Conservation (phyloP, 2,888 invertebrate species). For the Caradrina clavipalpis region DNA sequence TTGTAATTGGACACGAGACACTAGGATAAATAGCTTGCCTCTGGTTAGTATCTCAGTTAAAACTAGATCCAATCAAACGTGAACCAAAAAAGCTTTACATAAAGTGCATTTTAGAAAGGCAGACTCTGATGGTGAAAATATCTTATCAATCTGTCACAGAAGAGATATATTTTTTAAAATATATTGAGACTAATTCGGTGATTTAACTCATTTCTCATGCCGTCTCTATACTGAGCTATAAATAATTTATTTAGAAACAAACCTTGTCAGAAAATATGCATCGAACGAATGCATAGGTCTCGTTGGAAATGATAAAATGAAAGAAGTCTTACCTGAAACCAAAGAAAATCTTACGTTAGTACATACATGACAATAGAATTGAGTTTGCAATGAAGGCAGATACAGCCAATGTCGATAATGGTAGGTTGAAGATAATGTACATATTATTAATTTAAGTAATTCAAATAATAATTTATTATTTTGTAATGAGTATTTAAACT, state of each 20-base stretch:
- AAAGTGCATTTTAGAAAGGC: slow-evolving; percentile 58
- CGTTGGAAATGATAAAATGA: neutral
- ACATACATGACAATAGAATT: neutral
- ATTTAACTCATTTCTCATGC: slow-evolving; percentile 8
- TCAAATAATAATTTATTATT: too few relatives aligned
- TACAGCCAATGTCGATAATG: too few relatives aligned
- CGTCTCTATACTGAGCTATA: neutral
- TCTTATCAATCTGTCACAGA: slow-evolving; percentile 67
- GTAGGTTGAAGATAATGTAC: too few relatives aligned
- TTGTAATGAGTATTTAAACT: too few relatives aligned
- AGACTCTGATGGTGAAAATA: slow-evolving; percentile 60
- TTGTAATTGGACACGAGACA: slow-evolving; percentile 83
- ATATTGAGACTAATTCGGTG: slow-evolving; percentile 53
- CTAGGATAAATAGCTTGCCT: slow-evolving; percentile 78
- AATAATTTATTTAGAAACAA: slow-evolving; percentile 4
- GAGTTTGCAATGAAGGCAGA: neutral
- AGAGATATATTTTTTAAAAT: slow-evolving; percentile 68
- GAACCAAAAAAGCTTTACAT: slow-evolving; percentile 51
- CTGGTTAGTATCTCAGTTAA: slow-evolving; percentile 70
- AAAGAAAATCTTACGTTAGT: slow-evolving; percentile 20
- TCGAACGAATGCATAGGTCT: neutral
- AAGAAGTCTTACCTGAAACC: slow-evolving; percentile 57
- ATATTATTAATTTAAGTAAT: too few relatives aligned
- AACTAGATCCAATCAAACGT: slow-evolving; percentile 55
- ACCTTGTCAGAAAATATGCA: slow-evolving; percentile 23